These are phyloP conservation scores for Hystrix brachyura DNA, from an alignment of 2,113 vertebrate genomes.

Conservation along the genomic window DNA sequence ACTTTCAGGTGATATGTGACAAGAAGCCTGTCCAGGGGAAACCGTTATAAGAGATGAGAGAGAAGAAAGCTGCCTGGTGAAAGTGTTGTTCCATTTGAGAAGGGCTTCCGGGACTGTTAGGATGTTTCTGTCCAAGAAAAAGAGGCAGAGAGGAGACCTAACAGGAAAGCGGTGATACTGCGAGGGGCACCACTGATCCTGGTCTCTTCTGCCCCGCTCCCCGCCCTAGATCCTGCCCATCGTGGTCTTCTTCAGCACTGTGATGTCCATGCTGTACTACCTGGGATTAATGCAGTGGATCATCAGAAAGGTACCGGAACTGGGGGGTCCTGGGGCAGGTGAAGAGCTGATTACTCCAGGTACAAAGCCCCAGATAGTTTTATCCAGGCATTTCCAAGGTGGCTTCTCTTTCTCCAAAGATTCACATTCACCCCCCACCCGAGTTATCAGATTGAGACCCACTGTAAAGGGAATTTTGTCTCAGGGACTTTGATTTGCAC, in stretches of 20 bases:
- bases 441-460: neutral
- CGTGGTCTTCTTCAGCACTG: constrained; percentile 92
- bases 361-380: neutral
- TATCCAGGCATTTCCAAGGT: neutral
- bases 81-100: neutral
- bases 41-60: neutral
- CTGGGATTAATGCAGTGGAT: constrained; percentile 94
- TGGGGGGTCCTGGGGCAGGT: neutral
- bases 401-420: constrained; percentile 4
- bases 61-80: neutral
- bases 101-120: neutral
- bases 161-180: neutral
- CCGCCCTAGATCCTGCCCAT: constrained; percentile 91
- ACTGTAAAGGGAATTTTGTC: neutral
- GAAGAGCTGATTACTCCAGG: neutral
- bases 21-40: neutral
- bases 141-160: neutral
- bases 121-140: neutral
- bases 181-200: accelerated
- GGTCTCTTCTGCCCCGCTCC: neutral
- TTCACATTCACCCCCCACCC: neutral
- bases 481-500: neutral
- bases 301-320: constrained; percentile 90
- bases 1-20: neutral
- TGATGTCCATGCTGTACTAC: constrained; percentile 93